Conservation (phyloP, 2,113 vertebrate genomes). For the Archocentrus centrarchus region DNA sequence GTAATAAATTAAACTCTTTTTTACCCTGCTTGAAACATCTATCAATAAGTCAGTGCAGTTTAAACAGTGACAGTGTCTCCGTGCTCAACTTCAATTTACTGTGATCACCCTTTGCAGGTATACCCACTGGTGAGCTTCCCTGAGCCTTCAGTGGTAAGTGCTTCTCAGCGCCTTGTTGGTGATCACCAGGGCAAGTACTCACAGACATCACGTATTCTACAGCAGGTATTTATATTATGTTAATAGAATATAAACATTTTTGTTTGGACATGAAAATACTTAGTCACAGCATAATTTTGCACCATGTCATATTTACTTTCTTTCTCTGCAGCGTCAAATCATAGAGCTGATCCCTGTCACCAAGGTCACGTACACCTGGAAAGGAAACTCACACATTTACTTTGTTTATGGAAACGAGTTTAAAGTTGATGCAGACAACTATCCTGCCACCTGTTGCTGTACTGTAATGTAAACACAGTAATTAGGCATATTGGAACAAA, state of each 20-base stretch:
- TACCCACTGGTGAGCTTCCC: conserved; percentile 81
- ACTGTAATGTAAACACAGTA: conserved; percentile 66
- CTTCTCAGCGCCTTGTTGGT: conserved; percentile 76
- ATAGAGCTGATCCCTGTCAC: conserved; percentile 85
- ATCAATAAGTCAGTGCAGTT: not conserved
- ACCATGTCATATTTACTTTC: conserved; percentile 8
- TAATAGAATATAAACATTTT: not conserved
- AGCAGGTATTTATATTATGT: conserved; percentile 76
- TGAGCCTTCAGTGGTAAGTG: conserved; percentile 65
- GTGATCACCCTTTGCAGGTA: conserved; percentile 66
- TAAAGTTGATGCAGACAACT: conserved; percentile 77
- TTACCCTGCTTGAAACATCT: not conserved
- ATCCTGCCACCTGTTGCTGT: conserved; percentile 83
- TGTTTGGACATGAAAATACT: not conserved
- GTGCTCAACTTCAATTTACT: not conserved
- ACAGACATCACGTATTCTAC: conserved; percentile 77
- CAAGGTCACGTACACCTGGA: conserved; percentile 81
- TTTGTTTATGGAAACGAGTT: conserved; percentile 84
- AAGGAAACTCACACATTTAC: conserved; percentile 75
- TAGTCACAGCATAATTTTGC: not conserved
- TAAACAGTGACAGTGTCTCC: not conserved
- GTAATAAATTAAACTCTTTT: not conserved
- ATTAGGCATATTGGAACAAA: not conserved
- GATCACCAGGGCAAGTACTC: conserved; percentile 79
- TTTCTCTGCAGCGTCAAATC: conserved; percentile 80